Percentiles rank a stretch among this genome's conserved stretches.
These are phyloP conservation scores for Polia nebulosa DNA, from an alignment of 2,888 invertebrate genomes.

Conservation along the genomic window DNA sequence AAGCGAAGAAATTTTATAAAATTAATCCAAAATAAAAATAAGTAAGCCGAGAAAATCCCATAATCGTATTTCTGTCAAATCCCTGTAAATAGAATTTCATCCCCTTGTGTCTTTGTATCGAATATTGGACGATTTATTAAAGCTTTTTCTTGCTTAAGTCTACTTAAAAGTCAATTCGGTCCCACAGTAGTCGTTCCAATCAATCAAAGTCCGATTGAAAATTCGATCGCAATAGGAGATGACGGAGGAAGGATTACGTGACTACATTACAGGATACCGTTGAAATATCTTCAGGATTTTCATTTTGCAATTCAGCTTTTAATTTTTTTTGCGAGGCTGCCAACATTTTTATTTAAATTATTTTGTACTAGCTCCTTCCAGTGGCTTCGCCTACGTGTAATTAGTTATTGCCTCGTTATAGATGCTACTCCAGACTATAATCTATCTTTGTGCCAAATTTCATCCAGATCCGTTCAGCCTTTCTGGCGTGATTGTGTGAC, in stretches of 20 bases:
- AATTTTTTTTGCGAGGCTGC: slow-evolving; percentile 40
- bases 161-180: slow-evolving; percentile 87
- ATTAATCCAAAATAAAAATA: slow-evolving; percentile 67
- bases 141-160: slow-evolving; percentile 83
- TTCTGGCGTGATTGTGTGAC: too few relatives aligned
- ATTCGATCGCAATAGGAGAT: slow-evolving; percentile 87
- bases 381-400: too few relatives aligned
- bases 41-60: slow-evolving; percentile 70
- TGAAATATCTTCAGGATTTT: slow-evolving; percentile 68
- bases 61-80: slow-evolving; percentile 80
- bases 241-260: slow-evolving; percentile 86
- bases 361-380: too few relatives aligned
- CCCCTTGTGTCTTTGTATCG: slow-evolving; percentile 82
- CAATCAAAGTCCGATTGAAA: slow-evolving; percentile 88
- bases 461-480: too few relatives aligned
- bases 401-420: too few relatives aligned
- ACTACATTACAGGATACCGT: slow-evolving; percentile 80
- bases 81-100: slow-evolving; percentile 81
- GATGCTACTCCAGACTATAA: too few relatives aligned
- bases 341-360: slow-evolving; percentile 31
- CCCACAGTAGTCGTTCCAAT: slow-evolving; percentile 84
- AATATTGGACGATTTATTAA: slow-evolving; percentile 84
- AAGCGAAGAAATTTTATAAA: slow-evolving; percentile 61
- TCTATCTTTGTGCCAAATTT: too few relatives aligned
- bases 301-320: slow-evolving; percentile 19